Percentiles rank a stretch among this genome's conserved stretches.
Evolutionary conservation across 2,888 invertebrate species (phyloP).

Genomic region (Dryobota labecula): DNA sequence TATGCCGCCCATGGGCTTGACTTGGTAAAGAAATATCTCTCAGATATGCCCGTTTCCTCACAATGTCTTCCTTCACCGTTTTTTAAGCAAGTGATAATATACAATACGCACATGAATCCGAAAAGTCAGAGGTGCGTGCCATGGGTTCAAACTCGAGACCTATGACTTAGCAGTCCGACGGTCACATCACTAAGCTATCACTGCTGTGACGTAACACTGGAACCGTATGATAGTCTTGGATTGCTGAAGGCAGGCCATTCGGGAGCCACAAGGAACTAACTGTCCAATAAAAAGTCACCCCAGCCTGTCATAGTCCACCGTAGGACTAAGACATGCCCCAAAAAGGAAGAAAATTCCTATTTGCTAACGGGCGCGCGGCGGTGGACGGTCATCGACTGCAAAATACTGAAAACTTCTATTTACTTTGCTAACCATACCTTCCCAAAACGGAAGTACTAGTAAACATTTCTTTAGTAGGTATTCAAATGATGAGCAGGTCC

Average conservation of each 20-base stretch:
- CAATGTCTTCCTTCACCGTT: no score
- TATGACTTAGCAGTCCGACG: no score
- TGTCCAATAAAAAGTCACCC: neutral
- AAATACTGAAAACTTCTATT: neutral
- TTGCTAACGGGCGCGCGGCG: neutral
- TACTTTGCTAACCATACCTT: neutral
- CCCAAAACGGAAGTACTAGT: neutral
- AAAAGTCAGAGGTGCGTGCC: no score
- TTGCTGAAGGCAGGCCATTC: neutral
- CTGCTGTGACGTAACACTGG: no score
- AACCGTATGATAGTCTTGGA: neutral
- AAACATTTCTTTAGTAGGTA: neutral
- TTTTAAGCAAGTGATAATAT: no score
- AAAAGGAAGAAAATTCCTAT: neutral
- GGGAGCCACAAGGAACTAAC: neutral
- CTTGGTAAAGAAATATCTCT: no score
- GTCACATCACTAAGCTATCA: no score
- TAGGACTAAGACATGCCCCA: no score
- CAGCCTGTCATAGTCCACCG: neutral
- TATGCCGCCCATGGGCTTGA: no score
- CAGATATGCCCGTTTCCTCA: no score
- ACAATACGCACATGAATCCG: no score
- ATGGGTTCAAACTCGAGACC: no score
- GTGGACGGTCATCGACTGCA: neutral
- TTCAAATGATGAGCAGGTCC: neutral